Evolutionary conservation across 2,113 vertebrate genomes (phyloP), one percentile per base, ranked within the genome.

Genomic region (Brachyistius frenatus): DNA sequence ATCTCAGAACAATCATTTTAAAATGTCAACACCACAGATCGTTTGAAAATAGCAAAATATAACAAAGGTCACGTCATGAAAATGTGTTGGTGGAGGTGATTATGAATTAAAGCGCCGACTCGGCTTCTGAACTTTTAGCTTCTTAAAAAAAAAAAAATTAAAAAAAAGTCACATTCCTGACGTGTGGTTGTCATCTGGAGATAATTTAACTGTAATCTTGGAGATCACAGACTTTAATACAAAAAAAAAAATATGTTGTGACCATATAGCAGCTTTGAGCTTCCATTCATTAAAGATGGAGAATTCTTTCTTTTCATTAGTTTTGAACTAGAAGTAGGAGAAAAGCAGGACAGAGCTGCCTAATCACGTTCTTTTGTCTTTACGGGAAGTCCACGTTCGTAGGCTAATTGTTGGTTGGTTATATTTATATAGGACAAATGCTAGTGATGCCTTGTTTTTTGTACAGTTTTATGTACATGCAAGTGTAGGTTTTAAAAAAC

Each of bases 381-480:
- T 76, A 79, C 85, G 87, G 86, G 77, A 93, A 86, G 90, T 94
- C 80, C 70, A 86, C 78, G 84, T 93, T 90, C 88, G 92, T 92
- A 94, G 95, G 95, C 95, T 96, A 93, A 94, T 86, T 96, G 96
- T 96, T 94, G 95, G 94, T 96, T 94, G 95, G 94, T 96, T 96
- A 95, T 96, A 96, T 97, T 96, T 96, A 96, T 96, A 96, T 95
- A 86, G 84, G 95, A 93, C 87, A 86, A 85, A 90, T 94, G 96
- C 95, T 96, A 95, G 96, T 96, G 95, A 96, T 95, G 96, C 96
- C 96, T 97, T 96, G 95, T 96, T 96, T 96, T 96, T 96, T 96
- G 97, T 98, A 97, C 97, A 98, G 97, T 97, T 98, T 96, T 98
- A 98, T 98, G 97, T 98, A 98, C 96, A 97, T 95, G 97, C 95